phyloP scores from a whole-genome alignment of 2,888 invertebrate species.

The Nipponacmea schrenckii region DNA sequence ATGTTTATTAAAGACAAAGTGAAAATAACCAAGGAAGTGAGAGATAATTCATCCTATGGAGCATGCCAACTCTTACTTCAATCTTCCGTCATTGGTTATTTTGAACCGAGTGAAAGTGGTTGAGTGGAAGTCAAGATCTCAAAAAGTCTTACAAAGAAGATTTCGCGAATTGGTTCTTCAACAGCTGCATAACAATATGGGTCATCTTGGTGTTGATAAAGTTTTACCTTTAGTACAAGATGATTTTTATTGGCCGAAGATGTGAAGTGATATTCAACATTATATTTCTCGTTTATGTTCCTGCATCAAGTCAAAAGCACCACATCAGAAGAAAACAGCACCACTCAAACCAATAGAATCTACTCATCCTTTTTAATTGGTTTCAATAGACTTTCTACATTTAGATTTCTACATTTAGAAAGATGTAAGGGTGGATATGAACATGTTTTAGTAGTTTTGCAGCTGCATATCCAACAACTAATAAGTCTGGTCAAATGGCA shows the following conservation, averaged over 20 bases:
- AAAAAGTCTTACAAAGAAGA: conserved; percentile 1
- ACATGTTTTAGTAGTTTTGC: too few relatives aligned
- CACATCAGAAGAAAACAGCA: not conserved
- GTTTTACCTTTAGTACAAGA: not conserved
- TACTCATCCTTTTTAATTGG: conserved; percentile 16
- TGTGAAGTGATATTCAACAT: not conserved
- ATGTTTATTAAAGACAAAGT: too few relatives aligned
- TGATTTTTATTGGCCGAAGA: conserved; percentile 11
- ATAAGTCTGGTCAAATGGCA: too few relatives aligned
- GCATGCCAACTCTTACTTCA: too few relatives aligned
- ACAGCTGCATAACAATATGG: not conserved
- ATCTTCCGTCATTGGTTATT: too few relatives aligned
- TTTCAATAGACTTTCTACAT: conserved; percentile 19
- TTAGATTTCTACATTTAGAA: too few relatives aligned
- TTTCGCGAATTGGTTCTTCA: not conserved
- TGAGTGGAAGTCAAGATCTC: not conserved
- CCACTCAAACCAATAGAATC: conserved; percentile 9
- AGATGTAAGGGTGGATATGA: conserved; percentile 17
- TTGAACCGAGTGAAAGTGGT: too few relatives aligned
- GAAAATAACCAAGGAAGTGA: too few relatives aligned
- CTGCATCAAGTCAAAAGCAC: not conserved
- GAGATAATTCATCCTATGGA: not conserved
- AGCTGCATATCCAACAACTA: too few relatives aligned
- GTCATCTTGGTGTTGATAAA: not conserved
- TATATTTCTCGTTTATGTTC: not conserved